Evolutionary conservation across 2,797 vertebrate species (phyloP), one percentile per base, ranked within the genome.

Genomic region (Molossus alvarezi): DNA sequence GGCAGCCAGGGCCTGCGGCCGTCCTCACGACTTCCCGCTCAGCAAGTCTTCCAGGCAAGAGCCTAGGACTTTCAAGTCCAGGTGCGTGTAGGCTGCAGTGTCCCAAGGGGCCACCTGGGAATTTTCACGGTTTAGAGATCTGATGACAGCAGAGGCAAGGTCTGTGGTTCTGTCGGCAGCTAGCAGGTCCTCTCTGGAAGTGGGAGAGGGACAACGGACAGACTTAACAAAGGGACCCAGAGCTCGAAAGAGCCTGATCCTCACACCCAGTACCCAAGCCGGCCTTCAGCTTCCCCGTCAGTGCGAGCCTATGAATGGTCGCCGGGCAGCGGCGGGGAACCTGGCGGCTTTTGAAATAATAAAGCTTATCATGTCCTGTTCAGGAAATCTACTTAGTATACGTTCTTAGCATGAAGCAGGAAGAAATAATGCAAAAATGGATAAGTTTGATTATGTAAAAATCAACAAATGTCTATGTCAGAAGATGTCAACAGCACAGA

Each of bases 1-100:
- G 90, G 96, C 93, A 88, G 91, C 21, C 94, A 88, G 58, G 92
- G 71, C 92, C 96, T 69, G 29, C 29, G 95, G 90, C 76, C 21
- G 37, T 85, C 81, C 91, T 72, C 21, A 60, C 75, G 88, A 64
- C 17, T 92, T 95, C 94, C 90, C 75, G 29, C 83, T 94, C 51
- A 96, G 83, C 65, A 72, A 83, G 91, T 67, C 58, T 83, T 95
- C 77, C 86, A 58, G 58, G 55, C 85, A 93, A 1, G 14, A 29
- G 65, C 21, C 67, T 76, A n/a, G 65, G 60, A 79, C 57, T 91
- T 95, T 85, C 73, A 82, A 88, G 60, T 62, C 25, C 80, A 96
- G 60, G 88, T 75, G 55, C 53, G 58, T 53, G 27, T 12, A 41
- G 27, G 20, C 71, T 93, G 45, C 27, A 72, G 45, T 27, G 72